phyloP scores from a whole-genome alignment of 2,888 invertebrate species.

The Ectemnius cavifrons region DNA sequence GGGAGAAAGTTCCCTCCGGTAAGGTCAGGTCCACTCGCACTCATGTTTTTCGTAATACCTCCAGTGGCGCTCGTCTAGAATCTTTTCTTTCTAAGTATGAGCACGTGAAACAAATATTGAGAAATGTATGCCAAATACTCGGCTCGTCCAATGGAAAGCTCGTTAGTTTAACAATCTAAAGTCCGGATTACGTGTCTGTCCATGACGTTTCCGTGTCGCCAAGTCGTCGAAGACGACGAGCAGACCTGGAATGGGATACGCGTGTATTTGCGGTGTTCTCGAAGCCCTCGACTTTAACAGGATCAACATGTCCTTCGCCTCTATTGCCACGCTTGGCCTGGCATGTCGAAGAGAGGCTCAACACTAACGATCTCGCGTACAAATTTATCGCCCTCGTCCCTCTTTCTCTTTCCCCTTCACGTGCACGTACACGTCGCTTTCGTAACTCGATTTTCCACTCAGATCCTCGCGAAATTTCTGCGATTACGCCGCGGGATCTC shows the following conservation, averaged over 20 bases:
- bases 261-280: too few species aligned
- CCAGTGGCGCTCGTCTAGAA: neutral
- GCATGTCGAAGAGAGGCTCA: constrained; percentile 19
- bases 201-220: too few species aligned
- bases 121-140: too few species aligned
- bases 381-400: constrained; percentile 30
- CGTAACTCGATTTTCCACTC: constrained; percentile 3
- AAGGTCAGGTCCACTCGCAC: constrained; percentile 21
- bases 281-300: constrained; percentile 13
- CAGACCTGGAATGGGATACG: too few species aligned
- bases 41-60: constrained; percentile 34
- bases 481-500: neutral
- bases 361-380: constrained; percentile 41
- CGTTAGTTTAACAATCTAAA: too few species aligned
- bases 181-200: too few species aligned
- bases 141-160: too few species aligned
- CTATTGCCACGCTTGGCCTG: constrained; percentile 45
- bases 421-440: constrained; percentile 11
- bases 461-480: neutral
- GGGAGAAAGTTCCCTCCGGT: constrained; percentile 49
- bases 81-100: too few species aligned
- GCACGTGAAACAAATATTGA: too few species aligned
- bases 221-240: too few species aligned
- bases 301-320: constrained; percentile 46
- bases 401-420: neutral